Evolutionary conservation across 2,888 invertebrate species (phyloP), one percentile per base, ranked within the genome.

Genomic region (Platycnemis pennipes): DNA sequence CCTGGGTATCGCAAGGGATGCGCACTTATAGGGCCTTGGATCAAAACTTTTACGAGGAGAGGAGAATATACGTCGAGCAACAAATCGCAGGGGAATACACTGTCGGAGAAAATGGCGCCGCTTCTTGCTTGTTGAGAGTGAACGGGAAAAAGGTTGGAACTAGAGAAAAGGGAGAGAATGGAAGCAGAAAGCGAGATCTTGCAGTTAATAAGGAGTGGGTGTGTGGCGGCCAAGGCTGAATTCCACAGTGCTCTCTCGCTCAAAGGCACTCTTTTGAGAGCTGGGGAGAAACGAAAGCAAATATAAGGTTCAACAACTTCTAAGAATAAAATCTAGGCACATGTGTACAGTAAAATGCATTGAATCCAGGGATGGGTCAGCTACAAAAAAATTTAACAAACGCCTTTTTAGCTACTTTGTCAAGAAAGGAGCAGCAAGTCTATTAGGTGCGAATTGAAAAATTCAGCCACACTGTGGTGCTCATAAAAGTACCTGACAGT

Each of bases 31-130:
- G 53, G 88, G 19, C 37, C 53, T 37, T 11, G 31, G 77, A 53
- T 49, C 53, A 42, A 89, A 49, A 89, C 53, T 89, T 53, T 31
- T 49, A 53, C 88, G 88, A 89, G 37, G 19, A 31, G 31, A 22
- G 31, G 37, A 37, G 37, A 37, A 77, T 37, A 77, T 77, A 77
- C 37, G 37, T 37, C 77, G 13, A 37, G 77, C 37, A 37, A 77
- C 37, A 77, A 77, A 77, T 31, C 37, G 77, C 77, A 16, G 37
- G 16, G 37, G 37, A 37, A 37, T 77, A 77, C 37, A 37, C 11
- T 16, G 37, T 13, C 11, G 37, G 37, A 77, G 77, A 37, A 37
- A 77, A 11, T 8, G 37, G 77, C 22, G n/a, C 0, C 63, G 63
- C 22, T 26, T 3, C 16, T 37, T 37, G 22, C 26, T 26, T 7